Evolutionary conservation across 2,113 vertebrate genomes (phyloP).

Genomic region (Sialia sialis): DNA sequence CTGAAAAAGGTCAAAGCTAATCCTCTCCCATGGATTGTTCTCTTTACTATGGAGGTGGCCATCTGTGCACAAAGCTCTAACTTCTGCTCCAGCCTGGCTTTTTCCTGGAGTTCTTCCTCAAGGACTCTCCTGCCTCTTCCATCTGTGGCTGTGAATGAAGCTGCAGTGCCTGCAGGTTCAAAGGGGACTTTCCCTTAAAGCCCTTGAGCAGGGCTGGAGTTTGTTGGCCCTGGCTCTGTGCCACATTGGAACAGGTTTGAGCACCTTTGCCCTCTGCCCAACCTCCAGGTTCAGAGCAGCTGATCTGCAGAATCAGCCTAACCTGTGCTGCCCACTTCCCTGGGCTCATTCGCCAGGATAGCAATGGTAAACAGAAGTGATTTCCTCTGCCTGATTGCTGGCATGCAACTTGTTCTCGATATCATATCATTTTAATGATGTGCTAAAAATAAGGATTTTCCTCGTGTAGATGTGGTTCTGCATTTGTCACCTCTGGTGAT

Average conservation of each 20-base stretch:
- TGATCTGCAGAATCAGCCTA: slow-evolving; percentile 8
- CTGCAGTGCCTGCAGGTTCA: slow-evolving; percentile 24
- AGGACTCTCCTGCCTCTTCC: slow-evolving; percentile 38
- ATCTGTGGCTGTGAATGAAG: slow-evolving; percentile 18
- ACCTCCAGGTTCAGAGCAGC: neutral
- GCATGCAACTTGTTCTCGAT: neutral
- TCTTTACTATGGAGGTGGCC: slow-evolving; percentile 57
- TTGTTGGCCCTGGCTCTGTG: neutral
- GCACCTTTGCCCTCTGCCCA: slow-evolving; percentile 35
- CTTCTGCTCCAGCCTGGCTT: slow-evolving; percentile 28
- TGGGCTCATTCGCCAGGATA: neutral
- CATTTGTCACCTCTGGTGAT: slow-evolving; percentile 18
- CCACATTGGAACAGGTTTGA: neutral
- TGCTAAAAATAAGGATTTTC: neutral
- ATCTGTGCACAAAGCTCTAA: slow-evolving; percentile 55
- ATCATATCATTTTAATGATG: neutral
- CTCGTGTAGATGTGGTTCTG: neutral
- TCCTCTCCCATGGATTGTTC: slow-evolving; percentile 56
- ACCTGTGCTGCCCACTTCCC: neutral
- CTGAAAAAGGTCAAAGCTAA: slow-evolving; percentile 59
- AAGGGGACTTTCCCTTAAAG: slow-evolving; percentile 37
- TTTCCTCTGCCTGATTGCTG: neutral
- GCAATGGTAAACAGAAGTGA: neutral
- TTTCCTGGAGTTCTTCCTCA: slow-evolving; percentile 38
- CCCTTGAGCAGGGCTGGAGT: neutral